Evolutionary conservation across 2,797 vertebrate species (phyloP), one percentile per base, ranked within the genome.

Genomic region (Trachops cirrhosus): DNA sequence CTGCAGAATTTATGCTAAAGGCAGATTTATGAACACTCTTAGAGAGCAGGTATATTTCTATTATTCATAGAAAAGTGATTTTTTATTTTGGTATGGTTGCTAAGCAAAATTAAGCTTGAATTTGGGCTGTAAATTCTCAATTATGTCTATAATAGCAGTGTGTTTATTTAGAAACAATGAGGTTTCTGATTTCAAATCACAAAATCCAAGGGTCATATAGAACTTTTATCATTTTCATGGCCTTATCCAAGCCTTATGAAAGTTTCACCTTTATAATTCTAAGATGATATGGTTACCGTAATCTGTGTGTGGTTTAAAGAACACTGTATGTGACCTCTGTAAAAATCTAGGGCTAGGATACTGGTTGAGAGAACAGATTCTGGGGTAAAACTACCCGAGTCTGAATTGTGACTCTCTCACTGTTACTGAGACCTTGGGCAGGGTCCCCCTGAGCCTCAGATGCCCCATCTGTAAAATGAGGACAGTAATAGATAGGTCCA

Each of bases 41-140:
- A 54, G 70, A 95, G 39, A 82, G 2, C 57, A 91, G 54, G 32
- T 75, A 79, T 89, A 79, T 89, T 86, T 93, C 29, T 90, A 50
- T 94, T 88, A 74, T 64, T 96, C 87, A 59, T 3, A 68, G 50
- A 95, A n/a, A 94, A 94, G 39, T 64, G 18, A 16, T 93, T 93
- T 78, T n/a, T 89, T 95, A 74, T 88, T 97, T 95, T 86, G 24
- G 44, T 92, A 32, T 21, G 90, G 46, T 87, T 78, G 68, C 88
- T 94, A 90, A 95, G 44, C 82, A 95, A 94, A 93, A 70, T 79
- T 85, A 90, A 92, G 41, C 59, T 64, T 80, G 48, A 73, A 37
- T 96, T 75, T 90, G 57, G 73, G 52, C 78, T 86, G 4, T 85
- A 92, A 62, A 86, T 86, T 86, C 80, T 92, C 37, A 37, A 48